These are phyloP conservation scores for Zaprionus gabonicus DNA, from an alignment of 1,140 invertebrate genomes.

Conservation along the genomic window DNA sequence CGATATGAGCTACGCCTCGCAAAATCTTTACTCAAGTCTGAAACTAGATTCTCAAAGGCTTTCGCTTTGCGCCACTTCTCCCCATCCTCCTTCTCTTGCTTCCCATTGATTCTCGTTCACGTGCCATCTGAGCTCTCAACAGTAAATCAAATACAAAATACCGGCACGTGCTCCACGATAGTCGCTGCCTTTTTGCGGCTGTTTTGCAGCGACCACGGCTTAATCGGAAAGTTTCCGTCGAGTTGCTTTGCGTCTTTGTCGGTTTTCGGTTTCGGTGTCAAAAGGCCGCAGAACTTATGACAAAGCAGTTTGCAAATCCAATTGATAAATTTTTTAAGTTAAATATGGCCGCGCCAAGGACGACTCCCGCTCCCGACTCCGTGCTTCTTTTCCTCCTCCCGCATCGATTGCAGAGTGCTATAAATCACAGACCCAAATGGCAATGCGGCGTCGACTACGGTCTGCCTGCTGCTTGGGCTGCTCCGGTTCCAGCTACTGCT, in stretches of 20 bases:
- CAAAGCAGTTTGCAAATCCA: constrained; percentile 76
- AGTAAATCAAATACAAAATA: constrained; percentile 80
- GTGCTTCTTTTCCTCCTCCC: constrained; percentile 5
- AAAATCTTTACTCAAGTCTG: constrained; percentile 11
- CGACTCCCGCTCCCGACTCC: constrained; percentile 9
- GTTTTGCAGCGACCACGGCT: constrained; percentile 30
- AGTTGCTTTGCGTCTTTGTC: constrained; percentile 27
- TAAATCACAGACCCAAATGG: constrained; percentile 62
- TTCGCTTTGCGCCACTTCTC: not conserved
- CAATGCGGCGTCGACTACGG: not conserved
- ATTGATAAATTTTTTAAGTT: constrained; percentile 77
- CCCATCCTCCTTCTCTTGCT: not conserved
- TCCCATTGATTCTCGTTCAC: not conserved
- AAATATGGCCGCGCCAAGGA: constrained; percentile 54
- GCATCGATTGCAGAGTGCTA: constrained; percentile 64
- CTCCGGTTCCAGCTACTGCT: not conserved
- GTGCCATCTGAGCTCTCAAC: constrained; percentile 52
- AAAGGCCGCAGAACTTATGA: constrained; percentile 70
- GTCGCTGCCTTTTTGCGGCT: constrained; percentile 8
- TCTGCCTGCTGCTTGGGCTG: not conserved
- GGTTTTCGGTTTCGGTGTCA: constrained; percentile 32
- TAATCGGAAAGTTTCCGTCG: constrained; percentile 49
- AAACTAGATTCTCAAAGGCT: constrained; percentile 24
- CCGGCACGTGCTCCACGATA: constrained; percentile 63
- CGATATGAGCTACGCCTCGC: not conserved